Base-by-base conservation (phyloP, 2,113 vertebrate genomes). In the Galbula dea region DNA sequence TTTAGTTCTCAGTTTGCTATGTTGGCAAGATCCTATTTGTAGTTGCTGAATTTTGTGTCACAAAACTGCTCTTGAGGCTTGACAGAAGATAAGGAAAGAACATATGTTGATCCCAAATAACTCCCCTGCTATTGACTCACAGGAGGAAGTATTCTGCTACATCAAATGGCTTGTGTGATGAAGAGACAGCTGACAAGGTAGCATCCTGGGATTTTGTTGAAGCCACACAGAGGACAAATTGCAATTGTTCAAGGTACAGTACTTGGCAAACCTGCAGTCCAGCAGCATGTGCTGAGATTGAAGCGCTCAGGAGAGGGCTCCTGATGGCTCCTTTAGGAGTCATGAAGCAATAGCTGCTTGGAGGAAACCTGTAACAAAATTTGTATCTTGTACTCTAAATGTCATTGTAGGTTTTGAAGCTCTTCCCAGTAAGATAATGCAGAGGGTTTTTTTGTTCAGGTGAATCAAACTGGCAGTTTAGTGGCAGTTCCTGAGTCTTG, bases 131-230 rank as follows among this genome's bases (percentile, higher is more conserved):
- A 63, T 95, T 76, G 90, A 83, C 96, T 97, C 72, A 23, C 85
- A 99, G 99, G 97, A 98, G 99, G 73, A 99, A 99, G 89, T 99
- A 98, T 96, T 98, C 99, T 79, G 98, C 98, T 78, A 98, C 98
- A 69, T 98, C 98, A 79, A 98, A 98, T 91, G 98, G 99, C 96
- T 96, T 98, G 34, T 98, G 98, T 94, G 99, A 99, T 80, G 99
- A 99, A 57, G 99, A 99, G 86, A 96, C 94, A 69, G 86, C 90
- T 51, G 98, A 98, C 83, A 99, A 98, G 98, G 91, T 98, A 63
- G 98, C 98, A 94, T 96, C 97, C 79, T 99, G 99, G 99, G 98
- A 99, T 97, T 99, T 99, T 96, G 98, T 99, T 69, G 99, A 99
- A 98, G 97, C 98, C 87, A 98, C 98, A 2, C 98, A 99, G 91